Evolutionary conservation across 2,113 vertebrate species (phyloP).

Genomic region (Hassar affinis): DNA sequence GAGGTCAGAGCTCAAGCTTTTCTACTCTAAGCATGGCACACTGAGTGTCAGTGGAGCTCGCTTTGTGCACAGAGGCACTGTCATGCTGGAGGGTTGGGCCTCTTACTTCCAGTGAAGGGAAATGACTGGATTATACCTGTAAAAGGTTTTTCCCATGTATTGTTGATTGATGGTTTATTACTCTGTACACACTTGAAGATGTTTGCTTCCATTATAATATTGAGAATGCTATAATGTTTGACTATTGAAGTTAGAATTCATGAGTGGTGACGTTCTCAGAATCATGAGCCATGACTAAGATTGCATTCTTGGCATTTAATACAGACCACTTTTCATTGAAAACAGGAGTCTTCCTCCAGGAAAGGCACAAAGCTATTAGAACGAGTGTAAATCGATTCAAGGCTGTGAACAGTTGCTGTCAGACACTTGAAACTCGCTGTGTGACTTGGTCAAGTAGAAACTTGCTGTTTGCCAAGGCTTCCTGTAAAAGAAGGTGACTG

Average conservation of each 20-base stretch:
- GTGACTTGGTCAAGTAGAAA: conserved; percentile 20
- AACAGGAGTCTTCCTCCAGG: not conserved
- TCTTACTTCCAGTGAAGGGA: not conserved
- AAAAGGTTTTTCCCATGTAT: not conserved
- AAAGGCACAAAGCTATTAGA: not conserved
- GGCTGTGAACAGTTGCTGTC: not conserved
- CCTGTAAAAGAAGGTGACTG: not conserved
- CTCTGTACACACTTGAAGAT: not conserved
- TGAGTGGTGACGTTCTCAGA: not conserved
- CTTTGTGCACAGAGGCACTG: not conserved
- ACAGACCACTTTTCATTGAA: not conserved
- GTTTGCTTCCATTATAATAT: not conserved
- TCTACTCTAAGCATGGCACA: not conserved
- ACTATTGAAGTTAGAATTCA: not conserved
- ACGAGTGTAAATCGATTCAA: not conserved
- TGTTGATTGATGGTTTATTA: not conserved
- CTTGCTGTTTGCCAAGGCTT: not conserved
- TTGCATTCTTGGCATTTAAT: conserved; percentile 17
- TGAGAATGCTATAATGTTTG: not conserved
- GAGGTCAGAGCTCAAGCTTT: not conserved
- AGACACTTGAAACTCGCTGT: not conserved
- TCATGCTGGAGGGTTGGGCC: not conserved
- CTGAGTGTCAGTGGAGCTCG: not conserved
- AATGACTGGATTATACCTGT: not conserved
- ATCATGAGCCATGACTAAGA: not conserved